Percentiles rank a stretch among this genome's conserved stretches.
Conservation (phyloP, 2,797 vertebrate genomes). For the Fistularia tabacaria region DNA sequence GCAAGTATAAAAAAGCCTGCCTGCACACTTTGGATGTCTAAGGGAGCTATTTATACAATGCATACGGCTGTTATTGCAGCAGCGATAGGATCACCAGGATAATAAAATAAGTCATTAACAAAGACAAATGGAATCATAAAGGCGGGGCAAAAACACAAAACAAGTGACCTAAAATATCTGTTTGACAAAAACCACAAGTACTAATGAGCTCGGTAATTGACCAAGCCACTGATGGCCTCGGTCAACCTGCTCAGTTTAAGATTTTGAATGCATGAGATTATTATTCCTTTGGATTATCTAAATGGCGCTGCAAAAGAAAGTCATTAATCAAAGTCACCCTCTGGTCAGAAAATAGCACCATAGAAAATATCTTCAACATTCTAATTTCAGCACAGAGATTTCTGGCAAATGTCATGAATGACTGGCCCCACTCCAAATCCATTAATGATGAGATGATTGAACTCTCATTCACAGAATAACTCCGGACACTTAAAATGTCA, state of each 20-base stretch:
- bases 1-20: conserved; percentile 50
- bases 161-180: conserved; percentile 37
- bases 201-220: conserved; percentile 62
- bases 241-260: conserved; percentile 62
- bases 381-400: conserved; percentile 86
- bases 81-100: no score
- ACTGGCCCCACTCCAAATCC: conserved; percentile 79
- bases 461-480: conserved; percentile 86
- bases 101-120: conserved; percentile 5
- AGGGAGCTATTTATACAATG: conserved; percentile 20
- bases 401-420: conserved; percentile 80
- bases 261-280: conserved; percentile 70
- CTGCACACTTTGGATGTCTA: conserved; percentile 32
- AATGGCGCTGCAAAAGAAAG: conserved; percentile 79
- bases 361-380: conserved; percentile 92
- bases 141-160: conserved; percentile 29
- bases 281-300: conserved; percentile 85
- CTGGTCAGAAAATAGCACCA: conserved; percentile 87
- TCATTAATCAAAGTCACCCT: conserved; percentile 88
- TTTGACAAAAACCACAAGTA: conserved; percentile 59
- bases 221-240: conserved; percentile 33
- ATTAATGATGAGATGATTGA: conserved; percentile 76
- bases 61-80: no score
- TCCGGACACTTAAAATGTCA: conserved; percentile 91
- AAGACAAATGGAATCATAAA: conserved; percentile 8